Conservation (phyloP, 1,140 invertebrate species). For the Apolygus lucorum region DNA sequence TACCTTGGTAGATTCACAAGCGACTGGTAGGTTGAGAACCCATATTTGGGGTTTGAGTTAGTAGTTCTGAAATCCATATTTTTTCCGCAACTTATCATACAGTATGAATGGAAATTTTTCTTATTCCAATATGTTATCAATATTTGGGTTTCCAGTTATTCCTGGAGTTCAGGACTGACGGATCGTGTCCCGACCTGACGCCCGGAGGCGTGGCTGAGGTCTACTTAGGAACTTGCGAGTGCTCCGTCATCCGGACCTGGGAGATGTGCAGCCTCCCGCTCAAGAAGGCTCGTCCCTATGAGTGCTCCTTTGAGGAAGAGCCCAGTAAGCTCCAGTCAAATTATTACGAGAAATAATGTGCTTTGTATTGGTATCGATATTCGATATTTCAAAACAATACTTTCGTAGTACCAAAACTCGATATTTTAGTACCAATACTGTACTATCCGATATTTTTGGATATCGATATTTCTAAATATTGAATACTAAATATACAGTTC, state of each 20-base stretch:
- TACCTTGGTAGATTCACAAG: too few relatives aligned
- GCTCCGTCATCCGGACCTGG: conserved; percentile 18
- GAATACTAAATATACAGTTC: too few relatives aligned
- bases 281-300: conserved; percentile 10
- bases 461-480: too few relatives aligned
- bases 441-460: too few relatives aligned
- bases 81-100: not conserved
- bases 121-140: conserved; percentile 35
- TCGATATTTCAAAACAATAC: too few relatives aligned
- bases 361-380: too few relatives aligned
- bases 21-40: too few relatives aligned
- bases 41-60: too few relatives aligned
- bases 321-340: too few relatives aligned
- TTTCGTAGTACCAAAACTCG: too few relatives aligned
- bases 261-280: conserved; percentile 16
- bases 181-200: not conserved
- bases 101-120: not conserved
- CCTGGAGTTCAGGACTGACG: not conserved
- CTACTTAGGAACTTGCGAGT: conserved; percentile 17
- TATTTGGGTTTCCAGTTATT: conserved; percentile 16
- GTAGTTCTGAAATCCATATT: not conserved
- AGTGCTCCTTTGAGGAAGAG: conserved; percentile 21
- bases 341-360: too few relatives aligned
- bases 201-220: conserved; percentile 5
- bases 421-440: too few relatives aligned